A percentile compares a stretch with the other conserved stretches of the same genome.
Conservation (phyloP, 2,113 vertebrate species). For the Apteryx owenii region DNA sequence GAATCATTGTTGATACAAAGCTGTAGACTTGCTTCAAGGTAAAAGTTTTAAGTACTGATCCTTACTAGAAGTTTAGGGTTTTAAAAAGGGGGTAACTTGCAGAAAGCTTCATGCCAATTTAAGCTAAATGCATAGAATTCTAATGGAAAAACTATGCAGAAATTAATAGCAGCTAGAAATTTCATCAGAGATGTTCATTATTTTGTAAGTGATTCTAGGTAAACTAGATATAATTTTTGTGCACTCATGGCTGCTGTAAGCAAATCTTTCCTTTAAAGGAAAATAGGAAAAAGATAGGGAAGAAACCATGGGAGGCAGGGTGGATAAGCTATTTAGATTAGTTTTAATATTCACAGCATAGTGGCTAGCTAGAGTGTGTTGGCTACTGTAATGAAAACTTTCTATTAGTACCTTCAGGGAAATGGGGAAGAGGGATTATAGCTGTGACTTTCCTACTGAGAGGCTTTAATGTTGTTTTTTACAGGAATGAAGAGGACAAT, state of each 20-base stretch:
- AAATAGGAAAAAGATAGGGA: background rate
- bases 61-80: background rate
- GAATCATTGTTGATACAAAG: conserved; percentile 30
- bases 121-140: background rate
- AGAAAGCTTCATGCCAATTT: background rate
- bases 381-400: conserved; percentile 6
- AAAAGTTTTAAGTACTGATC: background rate
- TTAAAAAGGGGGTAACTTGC: background rate
- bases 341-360: background rate
- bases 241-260: background rate
- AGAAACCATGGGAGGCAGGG: background rate
- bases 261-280: background rate
- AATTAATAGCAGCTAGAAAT: background rate
- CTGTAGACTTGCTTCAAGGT: background rate
- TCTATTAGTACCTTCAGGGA: background rate
- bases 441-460: conserved; percentile 25
- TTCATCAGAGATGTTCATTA: background rate
- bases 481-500: conserved; percentile 24
- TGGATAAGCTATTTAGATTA: background rate
- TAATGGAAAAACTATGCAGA: background rate
- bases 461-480: conserved; percentile 36
- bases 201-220: background rate
- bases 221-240: background rate
- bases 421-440: background rate
- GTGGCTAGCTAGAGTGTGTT: background rate